A percentile compares a stretch with the other conserved stretches of the same genome.
These are phyloP conservation scores for Potamarius usumacintae DNA, from an alignment of 2,113 vertebrate species.

Conservation along the genomic window DNA sequence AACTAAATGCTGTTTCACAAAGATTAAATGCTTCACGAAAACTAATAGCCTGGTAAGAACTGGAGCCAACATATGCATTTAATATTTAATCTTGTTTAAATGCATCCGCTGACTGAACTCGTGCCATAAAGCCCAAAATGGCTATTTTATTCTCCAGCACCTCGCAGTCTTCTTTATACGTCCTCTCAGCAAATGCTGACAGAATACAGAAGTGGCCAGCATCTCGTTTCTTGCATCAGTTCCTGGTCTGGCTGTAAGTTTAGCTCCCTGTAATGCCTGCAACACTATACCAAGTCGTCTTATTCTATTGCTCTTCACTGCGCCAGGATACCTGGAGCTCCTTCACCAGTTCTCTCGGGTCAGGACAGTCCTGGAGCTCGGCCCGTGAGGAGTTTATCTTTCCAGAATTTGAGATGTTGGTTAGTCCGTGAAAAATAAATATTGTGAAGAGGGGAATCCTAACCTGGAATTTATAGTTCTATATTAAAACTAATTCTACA, in stretches of 20 bases:
- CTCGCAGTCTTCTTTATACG: conserved; percentile 16
- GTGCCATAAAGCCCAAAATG: conserved; percentile 36
- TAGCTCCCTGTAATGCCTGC: conserved; percentile 57
- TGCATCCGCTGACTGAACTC: not conserved
- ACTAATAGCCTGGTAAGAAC: not conserved
- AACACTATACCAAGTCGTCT: conserved; percentile 64
- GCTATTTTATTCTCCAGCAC: conserved; percentile 48
- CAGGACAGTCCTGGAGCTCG: conserved; percentile 40
- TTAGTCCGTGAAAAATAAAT: conserved; percentile 47
- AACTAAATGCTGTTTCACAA: not conserved
- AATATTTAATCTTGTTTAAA: conserved; percentile 11
- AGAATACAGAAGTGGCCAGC: conserved; percentile 45
- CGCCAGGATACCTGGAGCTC: conserved; percentile 42
- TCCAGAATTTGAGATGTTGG: conserved; percentile 53
- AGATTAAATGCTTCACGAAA: conserved; percentile 11
- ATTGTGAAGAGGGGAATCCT: conserved; percentile 33
- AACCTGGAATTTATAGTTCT: conserved; percentile 16
- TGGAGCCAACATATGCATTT: not conserved
- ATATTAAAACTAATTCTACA: not conserved
- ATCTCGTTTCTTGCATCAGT: conserved; percentile 49
- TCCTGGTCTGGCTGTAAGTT: conserved; percentile 53
- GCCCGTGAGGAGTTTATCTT: conserved; percentile 27
- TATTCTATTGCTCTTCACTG: conserved; percentile 51
- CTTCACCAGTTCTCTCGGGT: conserved; percentile 51
- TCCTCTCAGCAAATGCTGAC: conserved; percentile 23